Base-by-base conservation (phyloP, 92 coral and sea anemone genomes). In the Umimayanthus chanpuru region DNA sequence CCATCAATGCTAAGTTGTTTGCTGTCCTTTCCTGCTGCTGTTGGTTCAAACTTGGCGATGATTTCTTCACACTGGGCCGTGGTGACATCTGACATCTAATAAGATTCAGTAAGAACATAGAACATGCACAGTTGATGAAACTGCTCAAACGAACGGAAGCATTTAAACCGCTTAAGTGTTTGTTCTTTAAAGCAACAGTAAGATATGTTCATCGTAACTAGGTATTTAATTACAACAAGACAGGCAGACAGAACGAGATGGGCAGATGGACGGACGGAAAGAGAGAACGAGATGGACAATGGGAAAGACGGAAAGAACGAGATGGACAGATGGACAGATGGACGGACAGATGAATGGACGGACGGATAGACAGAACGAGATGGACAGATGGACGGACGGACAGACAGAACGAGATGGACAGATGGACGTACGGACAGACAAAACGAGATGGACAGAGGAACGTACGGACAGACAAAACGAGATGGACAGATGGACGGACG, bases 1-100 rank as follows among this genome's bases (percentile, higher is more conserved):
- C 99, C 99, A 79, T 96, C 98, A 65, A 96, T 90, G 25, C 98
- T 92, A 21, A 95, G 85, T 28, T 93, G 85, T 3, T 86, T 80
- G n/a, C 47, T 77, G 56, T 82, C 91, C 39, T 91, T 93, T 81
- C 97, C 93, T 70, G 92, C 88, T 70, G 91, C 89, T 40, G 96
- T 92, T 44, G 96, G 93, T 92, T 97, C 99, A 88, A 90, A 93
- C 39, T 88, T 84, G 5, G 86, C 36, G 8, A 97, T 91, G 80
- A 97, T 91, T 66, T 89, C 92, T 84, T 91, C 87, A 89, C 97
- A 94, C 58, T 94, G 90, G 72, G 87, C 92, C 30, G 86, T 85
- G 36, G 88, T 89, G 21, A 88, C 95, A 40, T 90, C 93, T 39
- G 88, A 64, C 92, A 95, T 92, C 99, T 97, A 67, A 68, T 64